A percentile compares a stretch with the other conserved stretches of the same genome.
These are phyloP conservation scores for Sprattus sprattus DNA, from an alignment of 2,113 vertebrate species.

Conservation along the genomic window DNA sequence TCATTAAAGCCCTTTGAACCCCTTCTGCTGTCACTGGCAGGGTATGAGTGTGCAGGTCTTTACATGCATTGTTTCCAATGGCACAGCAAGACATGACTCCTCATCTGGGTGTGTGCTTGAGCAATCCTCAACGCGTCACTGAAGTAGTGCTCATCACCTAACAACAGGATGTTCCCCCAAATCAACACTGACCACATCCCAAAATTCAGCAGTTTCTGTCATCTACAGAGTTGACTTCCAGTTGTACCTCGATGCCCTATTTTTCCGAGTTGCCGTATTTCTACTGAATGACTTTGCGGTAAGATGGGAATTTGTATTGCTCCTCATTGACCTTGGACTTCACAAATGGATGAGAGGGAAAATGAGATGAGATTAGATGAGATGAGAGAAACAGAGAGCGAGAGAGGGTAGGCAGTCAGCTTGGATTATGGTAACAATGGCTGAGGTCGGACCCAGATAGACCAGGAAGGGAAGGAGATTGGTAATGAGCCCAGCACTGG, in stretches of 20 bases:
- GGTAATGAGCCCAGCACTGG: not conserved
- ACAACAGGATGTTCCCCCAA: not conserved
- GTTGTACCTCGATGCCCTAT: not conserved
- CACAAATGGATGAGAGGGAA: not conserved
- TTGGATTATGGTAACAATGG: conserved; percentile 43
- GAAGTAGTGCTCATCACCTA: not conserved
- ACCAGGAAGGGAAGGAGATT: not conserved
- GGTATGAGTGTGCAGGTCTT: not conserved
- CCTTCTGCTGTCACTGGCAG: not conserved
- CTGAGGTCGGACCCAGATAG: conserved; percentile 33
- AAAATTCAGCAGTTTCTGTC: not conserved
- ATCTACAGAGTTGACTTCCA: not conserved
- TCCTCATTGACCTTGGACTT: not conserved
- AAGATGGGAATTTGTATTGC: not conserved
- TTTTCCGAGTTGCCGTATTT: not conserved
- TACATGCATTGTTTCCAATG: not conserved
- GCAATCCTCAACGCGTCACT: too few relatives aligned
- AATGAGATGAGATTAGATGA: conserved; percentile 7
- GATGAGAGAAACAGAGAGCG: conserved; percentile 20
- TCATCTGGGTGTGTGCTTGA: too few relatives aligned
- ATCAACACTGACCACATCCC: not conserved
- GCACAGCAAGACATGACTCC: too few relatives aligned
- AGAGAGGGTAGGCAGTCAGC: conserved; percentile 33
- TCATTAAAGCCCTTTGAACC: too few relatives aligned
- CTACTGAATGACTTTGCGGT: not conserved